phyloP scores from a whole-genome alignment of 2,797 vertebrate species.

The Acanthurus tractus region DNA sequence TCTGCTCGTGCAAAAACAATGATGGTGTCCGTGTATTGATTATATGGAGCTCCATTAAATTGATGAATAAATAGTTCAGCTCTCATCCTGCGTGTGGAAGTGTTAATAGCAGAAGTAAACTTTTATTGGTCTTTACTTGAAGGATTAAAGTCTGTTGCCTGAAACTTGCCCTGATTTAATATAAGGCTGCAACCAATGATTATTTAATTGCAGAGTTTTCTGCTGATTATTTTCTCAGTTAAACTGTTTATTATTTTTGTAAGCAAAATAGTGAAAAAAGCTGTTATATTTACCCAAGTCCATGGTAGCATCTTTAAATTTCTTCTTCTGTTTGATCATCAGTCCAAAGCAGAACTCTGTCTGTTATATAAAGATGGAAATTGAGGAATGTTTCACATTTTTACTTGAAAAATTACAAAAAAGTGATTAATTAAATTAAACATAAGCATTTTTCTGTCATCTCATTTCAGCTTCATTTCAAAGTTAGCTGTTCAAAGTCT shows the following conservation, averaged over 20 bases:
- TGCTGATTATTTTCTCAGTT: neutral
- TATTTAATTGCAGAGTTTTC: neutral
- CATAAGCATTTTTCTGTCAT: neutral
- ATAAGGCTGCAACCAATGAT: neutral
- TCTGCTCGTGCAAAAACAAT: conserved; percentile 8
- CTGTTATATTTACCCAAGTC: neutral
- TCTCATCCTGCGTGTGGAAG: neutral
- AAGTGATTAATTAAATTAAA: too few species aligned
- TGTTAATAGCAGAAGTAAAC: neutral
- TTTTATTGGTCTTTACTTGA: neutral
- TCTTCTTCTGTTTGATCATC: neutral
- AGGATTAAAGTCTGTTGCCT: neutral
- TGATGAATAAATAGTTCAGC: neutral
- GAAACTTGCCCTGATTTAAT: neutral
- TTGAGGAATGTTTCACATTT: too few species aligned
- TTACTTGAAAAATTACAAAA: too few species aligned
- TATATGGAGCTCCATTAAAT: neutral
- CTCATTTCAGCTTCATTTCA: neutral
- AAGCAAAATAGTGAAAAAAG: neutral
- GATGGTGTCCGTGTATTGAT: neutral
- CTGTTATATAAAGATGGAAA: too few species aligned
- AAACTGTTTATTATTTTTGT: neutral
- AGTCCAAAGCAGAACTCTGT: too few species aligned
- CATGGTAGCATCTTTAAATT: neutral
- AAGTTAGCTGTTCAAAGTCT: neutral